Evolutionary conservation across 2,797 vertebrate species (phyloP), one percentile per base, ranked within the genome.

Genomic region (Diplodus sargus): DNA sequence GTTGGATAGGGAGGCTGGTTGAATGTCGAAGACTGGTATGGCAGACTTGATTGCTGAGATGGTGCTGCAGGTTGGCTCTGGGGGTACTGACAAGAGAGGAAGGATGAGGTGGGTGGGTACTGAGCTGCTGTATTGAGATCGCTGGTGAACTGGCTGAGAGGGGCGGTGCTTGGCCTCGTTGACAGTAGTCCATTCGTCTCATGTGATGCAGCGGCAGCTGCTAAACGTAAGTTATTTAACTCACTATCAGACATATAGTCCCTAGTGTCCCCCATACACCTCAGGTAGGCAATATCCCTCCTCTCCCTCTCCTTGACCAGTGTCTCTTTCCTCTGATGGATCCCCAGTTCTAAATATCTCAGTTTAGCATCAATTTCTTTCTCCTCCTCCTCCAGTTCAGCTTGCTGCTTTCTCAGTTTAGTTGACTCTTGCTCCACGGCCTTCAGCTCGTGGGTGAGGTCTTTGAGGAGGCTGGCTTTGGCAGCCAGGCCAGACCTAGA

Each of bases 361-460:
- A 99, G 95, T 92, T 99, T 99, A 88, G 98, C 98, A 20, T 99
- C 98, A 0, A 99, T 99, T 90, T 99, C 98, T 88, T 99, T 99
- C 91, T 99, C 98, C 78, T 99, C 98, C 76, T 99, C 98, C 0
- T 99, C 98, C 84, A 99, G 93, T 92, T 99, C 98, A 0, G 98
- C 98, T 92, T 99, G 98, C 90, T 99, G 99, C 88, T 99, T 99
- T 86, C 98, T 95, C 69, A 99, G 95, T 91, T 99, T 99, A 64
- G 97, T 98, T 20, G 98, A 99, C 90, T 99, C 98, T 12, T 99
- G 97, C 78, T 99, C 98, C 88, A 99, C 98, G 62, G 97, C 96
- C 94, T 97, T 97, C 87, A 99, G 94, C 92, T 99, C 98, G 0
- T 97, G 97, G 87, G 98, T 98, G 78, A 99, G 95, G 89, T 98